Evolutionary conservation across 2,797 vertebrate genomes (phyloP).

Genomic region (Ambastaia sidthimunki): DNA sequence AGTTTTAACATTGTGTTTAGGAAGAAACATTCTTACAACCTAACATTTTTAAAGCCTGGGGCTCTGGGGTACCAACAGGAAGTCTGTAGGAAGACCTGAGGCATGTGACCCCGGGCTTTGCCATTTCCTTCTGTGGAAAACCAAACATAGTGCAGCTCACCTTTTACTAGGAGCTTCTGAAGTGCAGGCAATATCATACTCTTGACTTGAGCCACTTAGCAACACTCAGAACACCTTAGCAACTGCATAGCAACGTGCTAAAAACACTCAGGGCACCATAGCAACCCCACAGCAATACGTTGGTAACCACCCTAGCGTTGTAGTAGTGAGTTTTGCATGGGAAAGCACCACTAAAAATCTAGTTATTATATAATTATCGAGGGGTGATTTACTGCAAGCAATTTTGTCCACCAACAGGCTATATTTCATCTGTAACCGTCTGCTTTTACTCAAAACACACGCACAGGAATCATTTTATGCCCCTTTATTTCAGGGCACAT

Average conservation of each 20-base stretch:
- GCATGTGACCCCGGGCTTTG: slow-evolving; percentile 30
- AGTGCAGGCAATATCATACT: no score
- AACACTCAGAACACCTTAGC: background rate
- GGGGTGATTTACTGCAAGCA: slow-evolving; percentile 1
- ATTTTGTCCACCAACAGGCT: slow-evolving; percentile 7
- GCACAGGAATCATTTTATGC: slow-evolving; percentile 52
- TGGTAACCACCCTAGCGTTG: background rate
- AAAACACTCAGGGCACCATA: background rate
- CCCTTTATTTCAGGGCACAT: slow-evolving; percentile 60
- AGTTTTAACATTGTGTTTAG: no score
- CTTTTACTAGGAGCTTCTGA: no score
- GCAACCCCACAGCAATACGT: background rate
- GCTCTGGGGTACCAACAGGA: slow-evolving; percentile 36
- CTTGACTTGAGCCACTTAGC: background rate
- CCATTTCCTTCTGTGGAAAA: slow-evolving; percentile 53
- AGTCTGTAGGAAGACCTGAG: slow-evolving; percentile 34
- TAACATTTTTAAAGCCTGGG: background rate
- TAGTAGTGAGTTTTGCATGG: background rate
- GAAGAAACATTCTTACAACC: no score
- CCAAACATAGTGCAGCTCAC: background rate
- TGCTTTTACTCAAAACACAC: slow-evolving; percentile 20
- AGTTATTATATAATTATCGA: slow-evolving; percentile 17
- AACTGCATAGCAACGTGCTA: background rate
- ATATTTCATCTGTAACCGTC: slow-evolving; percentile 12
- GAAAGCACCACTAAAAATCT: background rate